Percentiles rank a stretch among this genome's conserved stretches.
Evolutionary conservation across 2,797 vertebrate genomes (phyloP).

Genomic region (Pteronotus mesoamericanus): DNA sequence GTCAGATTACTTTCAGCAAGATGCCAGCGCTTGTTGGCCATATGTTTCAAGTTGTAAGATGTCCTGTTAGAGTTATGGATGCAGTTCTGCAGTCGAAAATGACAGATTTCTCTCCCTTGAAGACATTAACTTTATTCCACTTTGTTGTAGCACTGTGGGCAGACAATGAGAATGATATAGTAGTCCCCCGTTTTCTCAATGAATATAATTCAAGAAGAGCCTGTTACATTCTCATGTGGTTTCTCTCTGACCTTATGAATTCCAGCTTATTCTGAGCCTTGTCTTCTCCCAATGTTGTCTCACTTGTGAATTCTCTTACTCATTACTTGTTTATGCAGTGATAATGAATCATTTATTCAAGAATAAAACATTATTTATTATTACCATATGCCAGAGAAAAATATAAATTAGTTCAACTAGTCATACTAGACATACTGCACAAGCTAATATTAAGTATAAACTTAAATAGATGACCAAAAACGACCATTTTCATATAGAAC

Average conservation of each 20-base stretch:
- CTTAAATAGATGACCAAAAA: not conserved
- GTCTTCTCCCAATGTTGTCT: not conserved
- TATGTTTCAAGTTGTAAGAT: slow-evolving; percentile 71
- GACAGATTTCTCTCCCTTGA: slow-evolving; percentile 67
- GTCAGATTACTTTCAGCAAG: slow-evolving; percentile 68
- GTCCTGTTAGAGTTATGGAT: slow-evolving; percentile 69
- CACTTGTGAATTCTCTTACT: not conserved
- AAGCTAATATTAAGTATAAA: not conserved
- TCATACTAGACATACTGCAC: not conserved
- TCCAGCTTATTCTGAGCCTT: not conserved
- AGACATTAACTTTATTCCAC: slow-evolving; percentile 71
- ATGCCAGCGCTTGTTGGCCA: slow-evolving; percentile 58
- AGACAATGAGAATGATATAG: slow-evolving; percentile 68
- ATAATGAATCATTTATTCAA: not conserved
- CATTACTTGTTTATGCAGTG: not conserved
- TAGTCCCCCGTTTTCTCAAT: slow-evolving; percentile 37
- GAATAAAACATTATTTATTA: not conserved
- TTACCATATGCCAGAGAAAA: not conserved
- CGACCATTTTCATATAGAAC: not conserved
- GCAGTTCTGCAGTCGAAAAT: slow-evolving; percentile 63
- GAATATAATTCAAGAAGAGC: slow-evolving; percentile 64
- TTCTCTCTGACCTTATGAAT: slow-evolving; percentile 43
- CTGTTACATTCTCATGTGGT: not conserved
- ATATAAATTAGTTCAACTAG: not conserved
- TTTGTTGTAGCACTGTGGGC: slow-evolving; percentile 70